phyloP scores from a whole-genome alignment of 2,113 vertebrate species.

The Pomatorhinus ruficollis region DNA sequence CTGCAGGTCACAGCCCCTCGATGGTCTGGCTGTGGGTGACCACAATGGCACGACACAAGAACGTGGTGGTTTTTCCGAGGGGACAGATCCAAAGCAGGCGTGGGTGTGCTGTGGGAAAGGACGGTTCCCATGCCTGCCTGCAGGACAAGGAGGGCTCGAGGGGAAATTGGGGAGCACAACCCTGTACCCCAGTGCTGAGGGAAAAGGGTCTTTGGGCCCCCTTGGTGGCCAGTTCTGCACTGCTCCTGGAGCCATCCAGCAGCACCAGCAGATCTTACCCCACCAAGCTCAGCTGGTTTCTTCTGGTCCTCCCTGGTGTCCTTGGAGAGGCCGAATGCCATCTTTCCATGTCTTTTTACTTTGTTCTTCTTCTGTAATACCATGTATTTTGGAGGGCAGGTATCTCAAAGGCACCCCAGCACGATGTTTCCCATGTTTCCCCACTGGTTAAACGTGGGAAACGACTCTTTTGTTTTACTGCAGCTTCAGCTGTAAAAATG shows the following conservation, averaged over 20 bases:
- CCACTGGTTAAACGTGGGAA: fast-evolving
- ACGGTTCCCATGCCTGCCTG: fast-evolving
- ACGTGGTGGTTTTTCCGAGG: neutral
- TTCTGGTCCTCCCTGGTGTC: neutral
- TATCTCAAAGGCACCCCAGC: neutral
- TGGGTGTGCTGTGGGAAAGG: neutral
- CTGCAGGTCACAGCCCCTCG: constrained; percentile 19
- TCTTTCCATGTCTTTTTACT: fast-evolving
- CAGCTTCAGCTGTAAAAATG: neutral
- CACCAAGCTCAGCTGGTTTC: neutral
- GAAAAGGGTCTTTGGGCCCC: neutral
- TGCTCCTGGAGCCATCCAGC: neutral
- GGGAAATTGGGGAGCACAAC: neutral
- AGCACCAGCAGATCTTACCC: neutral
- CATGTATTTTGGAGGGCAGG: fast-evolving
- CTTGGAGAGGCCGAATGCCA: neutral
- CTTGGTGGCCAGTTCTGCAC: fast-evolving
- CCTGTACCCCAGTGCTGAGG: fast-evolving
- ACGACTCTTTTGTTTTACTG: neutral
- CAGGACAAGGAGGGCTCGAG: neutral
- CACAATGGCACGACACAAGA: neutral
- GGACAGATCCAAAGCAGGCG: neutral
- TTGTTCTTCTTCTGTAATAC: no score
- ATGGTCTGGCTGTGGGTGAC: constrained; percentile 5
- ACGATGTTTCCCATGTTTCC: fast-evolving